Evolutionary conservation across 1,140 invertebrate genomes (phyloP).

Genomic region (Mercenaria mercenaria): DNA sequence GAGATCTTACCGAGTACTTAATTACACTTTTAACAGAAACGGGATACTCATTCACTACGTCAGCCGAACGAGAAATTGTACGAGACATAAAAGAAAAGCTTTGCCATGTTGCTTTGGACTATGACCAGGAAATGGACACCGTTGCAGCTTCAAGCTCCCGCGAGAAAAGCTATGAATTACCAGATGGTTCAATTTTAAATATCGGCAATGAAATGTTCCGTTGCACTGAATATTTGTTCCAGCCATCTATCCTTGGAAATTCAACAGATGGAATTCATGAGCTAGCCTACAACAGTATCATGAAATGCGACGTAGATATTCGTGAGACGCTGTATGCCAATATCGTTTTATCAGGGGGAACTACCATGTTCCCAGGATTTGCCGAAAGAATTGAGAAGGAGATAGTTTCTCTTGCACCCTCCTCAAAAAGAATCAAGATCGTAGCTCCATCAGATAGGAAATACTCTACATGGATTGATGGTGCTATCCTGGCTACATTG

Average conservation of each 20-base stretch:
- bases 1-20: conserved; percentile 95
- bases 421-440: conserved; percentile 52
- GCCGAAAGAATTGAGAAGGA: conserved; percentile 83
- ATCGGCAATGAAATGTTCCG: conserved; percentile 71
- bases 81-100: conserved; percentile 48
- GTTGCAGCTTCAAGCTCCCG: conserved; percentile 56
- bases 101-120: not conserved
- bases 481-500: conserved; percentile 88
- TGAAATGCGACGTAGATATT: conserved; percentile 90
- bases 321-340: conserved; percentile 89
- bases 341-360: not conserved
- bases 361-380: conserved; percentile 83
- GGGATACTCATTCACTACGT: conserved; percentile 88
- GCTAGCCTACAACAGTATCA: conserved; percentile 38
- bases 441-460: conserved; percentile 55
- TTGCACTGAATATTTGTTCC: conserved; percentile 91
- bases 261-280: conserved; percentile 27
- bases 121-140: not conserved
- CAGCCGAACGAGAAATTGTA: conserved; percentile 78
- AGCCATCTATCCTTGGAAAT: conserved; percentile 82
- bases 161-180: conserved; percentile 77
- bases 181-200: not conserved
- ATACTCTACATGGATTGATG: conserved; percentile 72
- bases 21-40: conserved; percentile 70
- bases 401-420: no score